A percentile compares a stretch with the other conserved stretches of the same genome.
Evolutionary conservation across 2,797 vertebrate genomes (phyloP).

Genomic region (Decapterus maruadsi): DNA sequence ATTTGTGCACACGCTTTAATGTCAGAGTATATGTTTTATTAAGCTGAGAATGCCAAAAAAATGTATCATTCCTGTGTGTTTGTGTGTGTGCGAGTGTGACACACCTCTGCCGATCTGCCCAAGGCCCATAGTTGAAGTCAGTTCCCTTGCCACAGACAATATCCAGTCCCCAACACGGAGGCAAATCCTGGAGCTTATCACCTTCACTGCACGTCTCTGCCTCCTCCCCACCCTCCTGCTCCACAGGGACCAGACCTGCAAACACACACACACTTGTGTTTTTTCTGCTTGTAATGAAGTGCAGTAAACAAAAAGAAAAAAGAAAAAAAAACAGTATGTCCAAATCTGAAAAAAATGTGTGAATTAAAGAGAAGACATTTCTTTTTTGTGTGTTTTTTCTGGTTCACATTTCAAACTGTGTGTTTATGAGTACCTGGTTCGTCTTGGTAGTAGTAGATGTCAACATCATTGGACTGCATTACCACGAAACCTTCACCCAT

Average conservation of each 20-base stretch:
- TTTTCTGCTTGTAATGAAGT: background rate
- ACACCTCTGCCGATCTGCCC: slow-evolving; percentile 98
- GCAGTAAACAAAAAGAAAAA: background rate
- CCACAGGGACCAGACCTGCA: slow-evolving; percentile 94
- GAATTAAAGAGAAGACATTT: background rate
- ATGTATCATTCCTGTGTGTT: background rate
- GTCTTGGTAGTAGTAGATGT: slow-evolving; percentile 99
- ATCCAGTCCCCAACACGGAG: slow-evolving; percentile 97
- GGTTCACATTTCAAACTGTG: background rate
- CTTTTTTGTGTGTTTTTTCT: background rate
- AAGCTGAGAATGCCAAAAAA: background rate
- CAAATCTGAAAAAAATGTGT: background rate
- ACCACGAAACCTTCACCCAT: slow-evolving; percentile 99
- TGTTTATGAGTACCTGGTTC: slow-evolving; percentile 89
- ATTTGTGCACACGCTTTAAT: background rate
- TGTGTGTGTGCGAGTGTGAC: background rate
- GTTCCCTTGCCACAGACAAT: slow-evolving; percentile 99
- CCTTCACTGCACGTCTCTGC: slow-evolving; percentile 89
- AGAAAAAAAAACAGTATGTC: background rate
- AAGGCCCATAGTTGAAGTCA: slow-evolving; percentile 98
- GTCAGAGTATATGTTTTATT: background rate
- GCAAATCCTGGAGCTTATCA: slow-evolving; percentile 95
- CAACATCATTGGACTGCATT: slow-evolving; percentile 98
- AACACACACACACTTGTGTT: slow-evolving; percentile 6
- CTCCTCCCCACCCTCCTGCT: slow-evolving; percentile 90